Evolutionary conservation across 2,888 invertebrate species (phyloP), one percentile per base, ranked within the genome.

Genomic region (Acrobasis repandana): DNA sequence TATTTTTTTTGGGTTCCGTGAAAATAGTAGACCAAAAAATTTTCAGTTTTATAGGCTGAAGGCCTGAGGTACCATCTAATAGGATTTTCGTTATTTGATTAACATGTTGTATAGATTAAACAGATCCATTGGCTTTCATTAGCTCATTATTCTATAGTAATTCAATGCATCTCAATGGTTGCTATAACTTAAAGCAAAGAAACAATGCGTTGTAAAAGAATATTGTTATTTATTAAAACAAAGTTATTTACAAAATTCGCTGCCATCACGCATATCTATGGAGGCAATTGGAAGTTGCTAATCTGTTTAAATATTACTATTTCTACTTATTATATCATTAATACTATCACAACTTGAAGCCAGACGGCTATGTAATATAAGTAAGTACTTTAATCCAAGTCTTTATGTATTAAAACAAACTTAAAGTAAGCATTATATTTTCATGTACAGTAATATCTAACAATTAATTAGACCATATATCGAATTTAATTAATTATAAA

Each of bases 331-430:
- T 61, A 58, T 60, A 61, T 34, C 36, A 46, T 69, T 69, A 70
- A 70, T 71, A 72, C 74, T 77, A 78, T 78, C 78, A 78, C 78
- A 78, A 75, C 72, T 70, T 71, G 64, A 66, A 65, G 68, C 68
- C 63, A 38, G 49, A 2, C 60, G 61, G 64, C 67, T 64, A 16
- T 52, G 15, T 34, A 43, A 54, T 36, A 2, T 56, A 61, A 43
- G 58, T 48, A 63, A 38, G 50, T 51, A 57, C 52, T n/a, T 20
- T 54, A 9, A 16, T 54, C 15, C 34, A 16, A 54, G 54, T 54
- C 54, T 52, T 60, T 16, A 38, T 38, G 48, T 63, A 51, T 43
- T 38, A 52, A 60, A 46, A 51, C 9, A 51, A 36, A n/a, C 5
- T 50, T 50, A 18, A 6, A n/a, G 28, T 50, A 50, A 15, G 28